phyloP scores from a whole-genome alignment of 2,113 vertebrate species.

The Edolisoma coerulescens region DNA sequence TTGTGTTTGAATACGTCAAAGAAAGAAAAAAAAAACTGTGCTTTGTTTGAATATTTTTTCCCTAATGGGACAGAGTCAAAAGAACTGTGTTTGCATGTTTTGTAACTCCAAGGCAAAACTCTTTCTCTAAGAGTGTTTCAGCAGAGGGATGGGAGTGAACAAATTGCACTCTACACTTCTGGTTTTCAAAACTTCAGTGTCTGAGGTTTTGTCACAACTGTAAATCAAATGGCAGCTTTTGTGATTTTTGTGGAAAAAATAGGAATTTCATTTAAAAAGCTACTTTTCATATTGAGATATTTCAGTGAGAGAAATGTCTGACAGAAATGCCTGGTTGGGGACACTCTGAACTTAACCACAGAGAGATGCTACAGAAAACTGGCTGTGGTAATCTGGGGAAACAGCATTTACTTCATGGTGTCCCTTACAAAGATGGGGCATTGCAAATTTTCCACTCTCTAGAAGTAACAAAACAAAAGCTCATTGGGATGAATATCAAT shows the following conservation, averaged over 20 bases:
- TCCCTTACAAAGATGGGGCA: neutral
- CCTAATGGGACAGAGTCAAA: neutral
- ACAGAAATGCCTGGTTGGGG: neutral
- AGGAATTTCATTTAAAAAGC: neutral
- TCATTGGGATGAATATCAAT: neutral
- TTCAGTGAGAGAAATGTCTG: neutral
- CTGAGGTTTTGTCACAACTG: neutral
- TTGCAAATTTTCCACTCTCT: conserved; percentile 35
- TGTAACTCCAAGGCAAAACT: conserved; percentile 36
- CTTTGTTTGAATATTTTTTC: neutral
- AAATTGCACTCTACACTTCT: neutral
- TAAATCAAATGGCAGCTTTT: neutral
- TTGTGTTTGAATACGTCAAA: neutral
- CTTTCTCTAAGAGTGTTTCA: neutral
- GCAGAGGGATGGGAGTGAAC: neutral
- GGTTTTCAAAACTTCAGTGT: neutral
- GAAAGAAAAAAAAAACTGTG: neutral
- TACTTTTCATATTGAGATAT: neutral
- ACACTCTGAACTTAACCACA: neutral
- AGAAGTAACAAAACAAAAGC: conserved; percentile 29
- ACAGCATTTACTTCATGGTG: neutral
- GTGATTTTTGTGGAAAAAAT: neutral
- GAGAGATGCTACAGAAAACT: neutral
- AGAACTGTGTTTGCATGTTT: neutral
- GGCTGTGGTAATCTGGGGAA: neutral